Percentiles rank a stretch among this genome's conserved stretches.
Conservation (phyloP, 2,797 vertebrate genomes). For the Fratercula arctica region DNA sequence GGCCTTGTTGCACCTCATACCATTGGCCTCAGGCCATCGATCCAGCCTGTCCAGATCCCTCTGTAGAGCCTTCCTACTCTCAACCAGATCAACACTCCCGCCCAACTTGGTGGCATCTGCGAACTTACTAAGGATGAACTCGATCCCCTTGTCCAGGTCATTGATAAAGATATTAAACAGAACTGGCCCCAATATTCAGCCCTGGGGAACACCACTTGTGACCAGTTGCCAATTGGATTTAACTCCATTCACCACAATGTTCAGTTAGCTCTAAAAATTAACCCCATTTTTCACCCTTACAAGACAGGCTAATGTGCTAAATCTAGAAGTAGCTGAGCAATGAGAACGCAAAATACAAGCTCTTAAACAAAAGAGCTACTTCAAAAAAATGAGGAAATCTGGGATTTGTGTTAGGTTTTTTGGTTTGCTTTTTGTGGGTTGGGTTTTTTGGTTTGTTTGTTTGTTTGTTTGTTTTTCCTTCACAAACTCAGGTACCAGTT, state of each 20-base stretch:
- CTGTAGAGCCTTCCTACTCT: background rate
- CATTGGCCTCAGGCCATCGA: background rate
- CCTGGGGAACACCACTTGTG: background rate
- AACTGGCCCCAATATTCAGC: background rate
- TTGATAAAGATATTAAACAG: background rate
- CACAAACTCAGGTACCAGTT: background rate
- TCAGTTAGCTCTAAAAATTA: background rate
- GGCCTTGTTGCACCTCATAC: no score
- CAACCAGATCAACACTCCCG: background rate
- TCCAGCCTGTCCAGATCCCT: background rate
- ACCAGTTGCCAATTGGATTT: background rate
- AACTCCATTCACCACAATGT: background rate
- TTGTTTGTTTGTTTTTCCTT: background rate
- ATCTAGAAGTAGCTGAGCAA: background rate
- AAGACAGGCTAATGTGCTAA: background rate
- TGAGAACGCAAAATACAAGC: background rate
- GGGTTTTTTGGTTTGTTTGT: no score
- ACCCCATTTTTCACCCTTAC: background rate
- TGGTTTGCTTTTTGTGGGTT: fast-evolving
- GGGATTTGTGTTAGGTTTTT: background rate
- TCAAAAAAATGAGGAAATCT: fast-evolving
- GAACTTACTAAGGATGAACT: background rate
- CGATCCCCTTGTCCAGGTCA: background rate
- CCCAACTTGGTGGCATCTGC: background rate
- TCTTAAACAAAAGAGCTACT: background rate